Base-by-base conservation (phyloP, 2,113 vertebrate genomes). In the Manacus vitellinus region DNA sequence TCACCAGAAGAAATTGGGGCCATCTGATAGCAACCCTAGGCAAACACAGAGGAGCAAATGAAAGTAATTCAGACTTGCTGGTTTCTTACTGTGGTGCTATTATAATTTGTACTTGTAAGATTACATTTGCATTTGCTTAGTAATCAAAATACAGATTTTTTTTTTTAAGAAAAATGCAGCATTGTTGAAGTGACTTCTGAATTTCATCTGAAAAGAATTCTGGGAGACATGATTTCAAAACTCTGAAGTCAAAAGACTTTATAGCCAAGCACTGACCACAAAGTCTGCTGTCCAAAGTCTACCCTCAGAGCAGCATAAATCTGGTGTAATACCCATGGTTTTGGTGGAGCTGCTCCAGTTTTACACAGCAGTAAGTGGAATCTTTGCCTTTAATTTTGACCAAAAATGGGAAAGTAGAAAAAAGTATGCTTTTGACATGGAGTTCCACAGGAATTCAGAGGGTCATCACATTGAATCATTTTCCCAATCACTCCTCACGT, bases 251-350 rank as follows among this genome's bases (percentile, higher is more conserved):
- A 2, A 80, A 88, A 92, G 90, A 7, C 58, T 85, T 87, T 81
- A 63, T 66, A 79, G 67, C 66, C 71, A 83, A 78, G 11, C 12
- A 35, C 19, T 79, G 59, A 96, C 89, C 95, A 88, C 85, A 92
- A 92, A 87, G 16, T 24, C 24, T 77, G 30, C 28, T 0, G 0
- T 66, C 58, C 87, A 92, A 85, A 88, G 31, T 85, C 81, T 88
- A 55, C 77, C 70, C 37, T 89, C 71, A 82, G 49, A 85, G 51
- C 22, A 93, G 39, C 51, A 92, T 96, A 85, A 93, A 93, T 95
- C 81, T 62, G 92, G 15, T 54, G n/a, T 66, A 89, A 80, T 83
- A 93, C 6, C 65, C 39, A 28, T 85, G 46, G 49, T 78, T 94
- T 96, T 83, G 54, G 51, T 93, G 87, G 70, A 85, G 41, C 13